Evolutionary conservation across 2,888 invertebrate species (phyloP).

Genomic region (Drosophila prostipennis): DNA sequence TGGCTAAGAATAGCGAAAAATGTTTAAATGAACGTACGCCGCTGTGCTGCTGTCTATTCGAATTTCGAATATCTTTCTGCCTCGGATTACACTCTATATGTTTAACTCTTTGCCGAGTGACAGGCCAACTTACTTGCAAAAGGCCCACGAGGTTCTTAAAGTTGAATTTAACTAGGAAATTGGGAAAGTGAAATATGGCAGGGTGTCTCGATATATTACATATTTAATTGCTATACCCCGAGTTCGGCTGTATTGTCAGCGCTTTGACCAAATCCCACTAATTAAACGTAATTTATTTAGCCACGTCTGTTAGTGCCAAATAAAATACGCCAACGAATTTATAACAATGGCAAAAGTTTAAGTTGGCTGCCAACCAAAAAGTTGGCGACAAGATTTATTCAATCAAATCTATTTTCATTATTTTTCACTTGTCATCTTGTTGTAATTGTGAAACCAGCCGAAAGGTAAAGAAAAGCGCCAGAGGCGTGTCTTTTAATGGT

Average conservation of each 20-base stretch:
- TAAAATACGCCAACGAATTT: slow-evolving; percentile 52
- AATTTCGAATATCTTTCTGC: slow-evolving; percentile 33
- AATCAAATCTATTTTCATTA: slow-evolving; percentile 55
- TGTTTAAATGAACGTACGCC: slow-evolving; percentile 40
- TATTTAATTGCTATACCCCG: slow-evolving; percentile 6
- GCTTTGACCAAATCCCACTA: slow-evolving; percentile 26
- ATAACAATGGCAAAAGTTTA: slow-evolving; percentile 52
- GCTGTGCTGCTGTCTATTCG: slow-evolving; percentile 24
- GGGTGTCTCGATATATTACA: slow-evolving; percentile 20
- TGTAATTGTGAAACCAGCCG: slow-evolving; percentile 19
- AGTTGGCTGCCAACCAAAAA: slow-evolving; percentile 66
- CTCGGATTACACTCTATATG: slow-evolving; percentile 43
- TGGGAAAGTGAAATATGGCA: slow-evolving; percentile 9
- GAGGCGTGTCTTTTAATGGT: slow-evolving; percentile 25
- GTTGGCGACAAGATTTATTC: slow-evolving; percentile 43
- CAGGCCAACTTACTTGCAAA: slow-evolving; percentile 1
- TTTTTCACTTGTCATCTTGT: slow-evolving; percentile 44
- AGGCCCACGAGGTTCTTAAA: background rate
- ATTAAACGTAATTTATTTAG: slow-evolving; percentile 62
- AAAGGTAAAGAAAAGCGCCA: slow-evolving; percentile 22
- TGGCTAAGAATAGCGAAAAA: slow-evolving; percentile 67
- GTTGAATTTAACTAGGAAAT: background rate
- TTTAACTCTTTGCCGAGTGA: slow-evolving; percentile 12
- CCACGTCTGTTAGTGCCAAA: slow-evolving; percentile 56
- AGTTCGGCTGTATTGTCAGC: slow-evolving; percentile 26